Conservation (phyloP, 2,888 invertebrate species). For the Apeira syringaria region DNA sequence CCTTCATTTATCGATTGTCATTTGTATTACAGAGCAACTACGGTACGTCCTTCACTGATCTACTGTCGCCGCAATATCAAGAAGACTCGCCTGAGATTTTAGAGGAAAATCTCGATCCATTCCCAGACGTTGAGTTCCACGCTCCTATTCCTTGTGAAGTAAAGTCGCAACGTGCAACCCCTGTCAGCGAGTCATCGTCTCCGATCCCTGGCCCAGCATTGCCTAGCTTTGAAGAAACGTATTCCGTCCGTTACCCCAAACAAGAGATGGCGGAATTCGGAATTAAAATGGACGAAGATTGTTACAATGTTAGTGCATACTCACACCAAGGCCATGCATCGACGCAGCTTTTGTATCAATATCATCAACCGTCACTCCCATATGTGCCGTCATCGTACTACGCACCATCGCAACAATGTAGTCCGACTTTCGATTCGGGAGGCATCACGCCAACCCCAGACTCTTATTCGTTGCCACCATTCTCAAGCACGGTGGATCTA, state of each 20-base stretch:
- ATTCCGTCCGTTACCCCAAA: constrained; percentile 89
- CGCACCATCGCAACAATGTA: constrained; percentile 84
- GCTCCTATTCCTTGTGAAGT: constrained; percentile 69
- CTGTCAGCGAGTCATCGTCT: constrained; percentile 72
- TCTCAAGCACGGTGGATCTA: constrained; percentile 87
- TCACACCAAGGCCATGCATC: constrained; percentile 84
- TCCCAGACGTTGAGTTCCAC: constrained; percentile 87
- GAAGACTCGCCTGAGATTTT: constrained; percentile 88
- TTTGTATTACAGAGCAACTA: constrained; percentile 88
- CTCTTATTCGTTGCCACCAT: constrained; percentile 88
- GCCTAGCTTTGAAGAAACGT: constrained; percentile 95
- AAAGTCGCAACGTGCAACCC: constrained; percentile 69
- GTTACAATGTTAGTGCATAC: constrained; percentile 86
- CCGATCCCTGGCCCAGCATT: constrained; percentile 84
- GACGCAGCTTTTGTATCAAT: constrained; percentile 82
- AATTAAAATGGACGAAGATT: constrained; percentile 94
- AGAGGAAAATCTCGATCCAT: constrained; percentile 89
- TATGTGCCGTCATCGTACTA: constrained; percentile 83
- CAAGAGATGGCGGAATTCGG: constrained; percentile 86
- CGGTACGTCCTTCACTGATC: constrained; percentile 91
- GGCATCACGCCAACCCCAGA: constrained; percentile 83
- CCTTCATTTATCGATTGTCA: constrained; percentile 65
- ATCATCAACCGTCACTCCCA: constrained; percentile 83
- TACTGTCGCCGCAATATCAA: constrained; percentile 89
- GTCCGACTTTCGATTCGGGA: constrained; percentile 76